A percentile compares a stretch with the other conserved stretches of the same genome.
These are phyloP conservation scores for Chalcosyrphus nemorum DNA, from an alignment of 2,888 invertebrate genomes.

Conservation along the genomic window DNA sequence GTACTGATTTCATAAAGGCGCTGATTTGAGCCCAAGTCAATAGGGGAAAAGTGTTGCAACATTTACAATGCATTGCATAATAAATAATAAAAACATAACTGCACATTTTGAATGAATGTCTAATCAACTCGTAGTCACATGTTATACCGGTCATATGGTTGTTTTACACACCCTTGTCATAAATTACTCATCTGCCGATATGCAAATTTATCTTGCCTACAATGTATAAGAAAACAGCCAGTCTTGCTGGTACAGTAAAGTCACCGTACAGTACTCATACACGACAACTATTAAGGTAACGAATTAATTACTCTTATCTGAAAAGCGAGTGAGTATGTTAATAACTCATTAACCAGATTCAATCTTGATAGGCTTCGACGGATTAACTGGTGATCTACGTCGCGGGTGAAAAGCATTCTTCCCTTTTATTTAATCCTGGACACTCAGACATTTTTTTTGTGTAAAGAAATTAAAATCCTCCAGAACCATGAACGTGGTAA, in stretches of 20 bases:
- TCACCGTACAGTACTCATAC: background rate
- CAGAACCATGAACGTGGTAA: slow-evolving; percentile 1
- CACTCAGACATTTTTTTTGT: background rate
- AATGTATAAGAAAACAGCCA: background rate
- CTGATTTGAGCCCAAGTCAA: no score
- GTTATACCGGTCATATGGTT: background rate
- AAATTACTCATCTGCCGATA: background rate
- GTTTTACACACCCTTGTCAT: background rate
- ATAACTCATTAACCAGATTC: background rate
- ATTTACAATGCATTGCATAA: no score
- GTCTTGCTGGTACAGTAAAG: no score
- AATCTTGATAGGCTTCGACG: background rate
- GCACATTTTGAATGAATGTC: background rate
- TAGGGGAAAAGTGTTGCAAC: no score
- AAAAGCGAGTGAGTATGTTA: background rate
- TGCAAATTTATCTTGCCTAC: no score
- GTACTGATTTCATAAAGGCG: no score
- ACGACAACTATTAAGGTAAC: background rate
- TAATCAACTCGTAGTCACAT: background rate
- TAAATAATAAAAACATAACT: no score
- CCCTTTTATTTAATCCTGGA: slow-evolving; percentile 7
- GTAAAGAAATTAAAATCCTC: slow-evolving; percentile 4
- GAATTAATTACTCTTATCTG: background rate
- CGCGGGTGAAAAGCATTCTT: background rate
- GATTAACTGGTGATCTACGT: background rate